These are phyloP conservation scores for Linurgus olivaceus DNA, from an alignment of 2,797 vertebrate species.

Conservation along the genomic window DNA sequence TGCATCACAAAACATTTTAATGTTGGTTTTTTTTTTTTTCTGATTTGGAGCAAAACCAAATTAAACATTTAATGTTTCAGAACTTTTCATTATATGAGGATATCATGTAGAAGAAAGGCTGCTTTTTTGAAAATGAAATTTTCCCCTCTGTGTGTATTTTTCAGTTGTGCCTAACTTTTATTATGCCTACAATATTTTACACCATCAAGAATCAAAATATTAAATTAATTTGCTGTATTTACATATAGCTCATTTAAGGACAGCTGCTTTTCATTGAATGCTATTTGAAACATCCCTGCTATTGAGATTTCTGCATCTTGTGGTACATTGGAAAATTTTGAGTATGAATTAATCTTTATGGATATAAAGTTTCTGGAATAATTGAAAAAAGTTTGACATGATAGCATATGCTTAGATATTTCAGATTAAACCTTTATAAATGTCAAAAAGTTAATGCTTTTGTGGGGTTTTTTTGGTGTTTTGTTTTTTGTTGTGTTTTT, in stretches of 20 bases:
- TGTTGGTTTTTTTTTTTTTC: not conserved
- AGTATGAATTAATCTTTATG: not conserved
- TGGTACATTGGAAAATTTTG: not conserved
- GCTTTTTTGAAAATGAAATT: not conserved
- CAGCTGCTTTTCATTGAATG: conserved; percentile 18
- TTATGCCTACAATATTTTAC: not conserved
- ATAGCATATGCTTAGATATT: not conserved
- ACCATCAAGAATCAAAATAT: not conserved
- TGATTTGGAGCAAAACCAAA: conserved; percentile 35
- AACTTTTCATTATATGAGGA: conserved; percentile 9
- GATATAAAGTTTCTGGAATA: not conserved
- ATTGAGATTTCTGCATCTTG: not conserved
- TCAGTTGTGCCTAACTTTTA: conserved; percentile 1
- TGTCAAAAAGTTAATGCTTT: not conserved
- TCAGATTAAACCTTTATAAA: not conserved
- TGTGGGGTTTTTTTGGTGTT: too few species aligned
- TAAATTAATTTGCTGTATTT: conserved; percentile 12
- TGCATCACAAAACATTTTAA: conserved; percentile 49
- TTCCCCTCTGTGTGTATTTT: not conserved
- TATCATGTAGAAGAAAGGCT: not conserved
- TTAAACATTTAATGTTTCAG: conserved; percentile 32
- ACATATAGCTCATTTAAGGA: not conserved
- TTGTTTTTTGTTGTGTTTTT: too few species aligned
- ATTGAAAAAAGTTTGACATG: not conserved
- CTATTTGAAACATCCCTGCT: not conserved